Evolutionary conservation across 2,797 vertebrate genomes (phyloP).

Genomic region (Echiichthys vipera): DNA sequence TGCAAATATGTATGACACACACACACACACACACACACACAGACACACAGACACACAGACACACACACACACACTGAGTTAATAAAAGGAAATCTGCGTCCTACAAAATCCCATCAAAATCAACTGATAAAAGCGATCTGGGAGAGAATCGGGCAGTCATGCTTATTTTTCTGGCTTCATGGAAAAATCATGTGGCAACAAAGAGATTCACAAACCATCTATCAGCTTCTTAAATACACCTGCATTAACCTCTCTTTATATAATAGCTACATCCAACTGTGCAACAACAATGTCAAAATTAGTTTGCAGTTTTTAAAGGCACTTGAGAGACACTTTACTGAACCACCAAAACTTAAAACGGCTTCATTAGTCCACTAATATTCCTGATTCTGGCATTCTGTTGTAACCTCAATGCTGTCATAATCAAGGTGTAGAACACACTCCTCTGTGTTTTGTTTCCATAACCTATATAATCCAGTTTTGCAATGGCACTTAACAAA

Average conservation of each 20-base stretch:
- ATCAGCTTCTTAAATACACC: slow-evolving; percentile 9
- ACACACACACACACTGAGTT: slow-evolving; percentile 69
- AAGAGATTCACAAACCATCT: slow-evolving; percentile 48
- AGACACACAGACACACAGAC: slow-evolving; percentile 45
- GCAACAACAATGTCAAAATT: neutral
- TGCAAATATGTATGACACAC: slow-evolving; percentile 59
- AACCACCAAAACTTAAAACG: neutral
- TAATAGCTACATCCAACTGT: neutral
- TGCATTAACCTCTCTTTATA: neutral
- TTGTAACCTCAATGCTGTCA: neutral
- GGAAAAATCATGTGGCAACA: slow-evolving; percentile 74
- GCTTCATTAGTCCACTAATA: neutral
- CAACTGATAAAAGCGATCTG: slow-evolving; percentile 75
- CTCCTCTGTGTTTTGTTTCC: neutral
- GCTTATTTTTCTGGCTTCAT: slow-evolving; percentile 70
- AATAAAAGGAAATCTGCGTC: slow-evolving; percentile 76
- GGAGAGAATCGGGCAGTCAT: slow-evolving; percentile 80
- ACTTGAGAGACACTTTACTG: too few species aligned
- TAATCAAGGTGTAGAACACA: neutral
- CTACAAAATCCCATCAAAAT: slow-evolving; percentile 82
- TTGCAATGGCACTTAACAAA: slow-evolving; percentile 21
- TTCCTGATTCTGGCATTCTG: neutral
- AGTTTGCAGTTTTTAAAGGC: neutral
- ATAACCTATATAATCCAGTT: slow-evolving; percentile 7
- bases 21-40: slow-evolving; percentile 9